These are phyloP conservation scores for Acanthochromis polyacanthus DNA, from an alignment of 2,113 vertebrate species.

Conservation along the genomic window DNA sequence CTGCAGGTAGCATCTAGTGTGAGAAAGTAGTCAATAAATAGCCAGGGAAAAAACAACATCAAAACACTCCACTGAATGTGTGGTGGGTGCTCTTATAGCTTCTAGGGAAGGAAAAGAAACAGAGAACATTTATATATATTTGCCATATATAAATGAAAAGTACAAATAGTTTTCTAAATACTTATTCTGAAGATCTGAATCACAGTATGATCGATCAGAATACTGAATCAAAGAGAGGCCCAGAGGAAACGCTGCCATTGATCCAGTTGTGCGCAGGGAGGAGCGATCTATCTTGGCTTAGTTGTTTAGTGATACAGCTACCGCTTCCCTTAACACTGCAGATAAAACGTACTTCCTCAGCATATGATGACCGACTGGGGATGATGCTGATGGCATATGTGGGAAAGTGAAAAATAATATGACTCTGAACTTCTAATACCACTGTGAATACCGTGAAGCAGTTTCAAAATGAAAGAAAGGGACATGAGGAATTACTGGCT, in stretches of 20 bases:
- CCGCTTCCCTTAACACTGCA: not conserved
- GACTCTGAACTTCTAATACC: not conserved
- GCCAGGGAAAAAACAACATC: not conserved
- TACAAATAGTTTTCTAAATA: not conserved
- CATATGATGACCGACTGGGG: not conserved
- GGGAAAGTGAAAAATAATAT: not conserved
- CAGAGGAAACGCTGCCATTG: not conserved
- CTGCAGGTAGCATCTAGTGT: not conserved
- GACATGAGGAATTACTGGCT: not conserved
- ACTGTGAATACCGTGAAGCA: not conserved
- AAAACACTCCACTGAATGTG: not conserved
- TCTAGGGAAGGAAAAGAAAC: not conserved
- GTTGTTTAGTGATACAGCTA: not conserved
- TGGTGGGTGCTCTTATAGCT: not conserved
- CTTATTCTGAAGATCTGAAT: slow-evolving; percentile 6
- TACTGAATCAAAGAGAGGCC: not conserved
- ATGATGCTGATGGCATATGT: not conserved
- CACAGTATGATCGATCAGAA: not conserved
- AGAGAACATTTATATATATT: too few relatives aligned
- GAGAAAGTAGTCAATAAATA: not conserved
- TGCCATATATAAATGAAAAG: not conserved
- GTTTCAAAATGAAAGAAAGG: not conserved
- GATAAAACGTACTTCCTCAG: not conserved
- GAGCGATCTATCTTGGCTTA: slow-evolving; percentile 1
- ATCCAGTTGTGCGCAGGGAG: not conserved